Base-by-base conservation (phyloP, 2,113 vertebrate species). In the Dendropsophus ebraccatus region DNA sequence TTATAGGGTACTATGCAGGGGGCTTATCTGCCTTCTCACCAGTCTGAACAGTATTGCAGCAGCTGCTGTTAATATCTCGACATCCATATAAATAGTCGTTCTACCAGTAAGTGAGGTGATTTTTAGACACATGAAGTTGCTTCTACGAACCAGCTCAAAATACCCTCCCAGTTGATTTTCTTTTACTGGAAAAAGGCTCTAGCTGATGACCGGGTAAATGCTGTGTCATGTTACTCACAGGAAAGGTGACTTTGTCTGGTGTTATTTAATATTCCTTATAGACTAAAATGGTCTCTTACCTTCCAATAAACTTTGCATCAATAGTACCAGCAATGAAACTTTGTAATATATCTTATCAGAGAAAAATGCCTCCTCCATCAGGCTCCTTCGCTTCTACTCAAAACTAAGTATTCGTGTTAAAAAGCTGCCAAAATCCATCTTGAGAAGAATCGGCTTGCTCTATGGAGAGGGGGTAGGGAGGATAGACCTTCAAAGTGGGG, bases 151-250 rank as follows among this genome's bases (percentile, higher is more conserved):
- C 67, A 10, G 35, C 83, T 75, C 74, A 73, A 83, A 73, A 83
- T 83, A 83, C 49, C 21, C 49, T 41, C 35, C 65, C 21, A 28
- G 2, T 70, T 32, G 28, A 13, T 72, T 54, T 83, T 23, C 25
- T 83, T 35, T 85, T 85, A 85, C 83, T 77, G 83, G 83, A 78
- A 85, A 67, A 67, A 23, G 50, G 28, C 50, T 77, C 74, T 32
- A 47, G 25, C 74, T 32, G 47, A 16, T 77, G 49, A 77, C n/a
- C 25, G 19, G 23, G n/a, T 77, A 50, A 77, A 10, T 35, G 16
- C 75, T 54, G 7, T 19, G 62, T 35, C 47, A 30, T 77, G 69
- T 14, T n/a, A 54, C 14, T 25, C 10, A 28, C n/a, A 62, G 41
- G 28, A 70, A 13, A 25, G 62, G 47, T 70, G 45, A 49, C 65